Base-by-base conservation (phyloP, 2,797 vertebrate genomes). In the Betta splendens region DNA sequence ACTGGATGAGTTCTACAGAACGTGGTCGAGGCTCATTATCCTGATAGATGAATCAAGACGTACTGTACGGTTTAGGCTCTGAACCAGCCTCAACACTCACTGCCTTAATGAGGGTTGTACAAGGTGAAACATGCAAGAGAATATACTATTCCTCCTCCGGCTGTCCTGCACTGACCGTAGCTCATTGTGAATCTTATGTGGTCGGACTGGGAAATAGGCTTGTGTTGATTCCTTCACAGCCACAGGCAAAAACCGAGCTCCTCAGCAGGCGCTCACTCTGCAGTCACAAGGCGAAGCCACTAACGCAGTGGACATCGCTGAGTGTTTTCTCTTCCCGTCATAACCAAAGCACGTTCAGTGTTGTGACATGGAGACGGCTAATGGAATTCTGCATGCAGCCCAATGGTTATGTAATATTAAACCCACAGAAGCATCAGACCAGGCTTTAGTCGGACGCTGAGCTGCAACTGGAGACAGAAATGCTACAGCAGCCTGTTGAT, bases 341-440 rank as follows among this genome's bases (percentile, higher is more conserved):
- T 73, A 89, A 81, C 90, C 84, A 88, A 88, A 89, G 76, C 81
- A 67, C 81, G 71, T 56, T 79, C 70, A 45, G 61, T 52, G 65
- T 84, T 88, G 77, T 83, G 82, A 85, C 82, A 79, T 50, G 44
- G 53, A 75, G 59, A 75, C 86, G 44, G 89, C 90, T 89, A 85
- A 89, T 89, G 85, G 36, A 89, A 85, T 75, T 47, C 75, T 64
- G 75, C 75, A 73, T 63, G 49, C 58, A 51, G 69, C 46, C 81
- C 53, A 49, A 52, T 83, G 64, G 60, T 84, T 82, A 80, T 72
- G 70, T 79, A 79, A 86, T 39, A 35, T 32, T 33, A 53, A 22
- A 72, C 9, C 47, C 53, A 65, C 23, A 37, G 58, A 75, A 73
- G 69, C 67, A 57, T 72, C 69, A 77, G 52, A 70, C 39, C 48